Evolutionary conservation across 2,797 vertebrate species (phyloP), one percentile per base, ranked within the genome.

Genomic region (Myotis pilosus): DNA sequence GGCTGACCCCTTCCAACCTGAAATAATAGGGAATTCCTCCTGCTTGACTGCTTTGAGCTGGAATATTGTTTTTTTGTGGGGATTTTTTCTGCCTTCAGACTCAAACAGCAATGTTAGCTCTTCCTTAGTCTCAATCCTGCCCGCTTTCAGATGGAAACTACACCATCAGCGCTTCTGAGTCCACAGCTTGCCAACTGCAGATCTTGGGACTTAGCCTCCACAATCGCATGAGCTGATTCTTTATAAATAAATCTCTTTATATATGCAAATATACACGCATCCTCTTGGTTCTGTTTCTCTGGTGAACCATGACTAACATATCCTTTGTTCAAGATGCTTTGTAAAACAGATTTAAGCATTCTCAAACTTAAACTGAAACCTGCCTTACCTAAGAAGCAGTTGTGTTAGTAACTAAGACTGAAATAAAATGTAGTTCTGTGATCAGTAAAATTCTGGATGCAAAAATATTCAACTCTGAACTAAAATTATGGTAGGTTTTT

Each of bases 351-450:
- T 66, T 66, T 72, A 81, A 87, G 57, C 15, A 55, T 33, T 4
- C 20, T 94, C 28, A 83, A 85, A 76, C 23, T 74, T 33, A 74
- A 23, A 92, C 30, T 89, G 51, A 86, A 93, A 38, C 5, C 16
- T 83, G 41, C 4, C 17, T 89, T 92, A 76, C 28, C 87, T 87
- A 92, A 94, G 44, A 75, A 79, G 30, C 2, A 68, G 33, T 36
- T 47, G 9, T 64, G 25, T 28, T n/a, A 74, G 44, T 83, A 83
- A 83, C 76, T 79, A 25, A 83, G 66, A 78, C 4, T 2, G 33
- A 90, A 84, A 53, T 87, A 92, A 89, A 91, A 87, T 57, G 69
- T 4, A 51, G 44, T 74, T 89, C 44, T 81, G 19, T n/a, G 38
- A 53, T 83, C 41, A 23, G n/a, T 75, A 57, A 79, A 89, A 92